Evolutionary conservation across 2,888 invertebrate species (phyloP).

Genomic region (Apodemia hepburni): DNA sequence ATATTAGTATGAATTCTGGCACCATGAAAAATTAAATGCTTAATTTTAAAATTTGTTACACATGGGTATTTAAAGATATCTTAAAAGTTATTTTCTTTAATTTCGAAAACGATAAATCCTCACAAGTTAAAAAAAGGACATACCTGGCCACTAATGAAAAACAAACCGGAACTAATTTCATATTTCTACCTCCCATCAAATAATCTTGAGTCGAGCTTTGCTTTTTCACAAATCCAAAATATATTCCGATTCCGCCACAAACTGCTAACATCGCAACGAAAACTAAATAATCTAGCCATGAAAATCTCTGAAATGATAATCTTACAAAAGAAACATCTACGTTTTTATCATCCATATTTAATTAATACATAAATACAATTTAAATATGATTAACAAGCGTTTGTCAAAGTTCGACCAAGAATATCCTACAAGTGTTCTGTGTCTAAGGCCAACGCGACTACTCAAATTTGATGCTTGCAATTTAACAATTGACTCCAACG

Average conservation of each 20-base stretch:
- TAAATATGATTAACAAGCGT: neutral
- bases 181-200: slow-evolving; percentile 89
- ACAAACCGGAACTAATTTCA: slow-evolving; percentile 89
- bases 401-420: neutral
- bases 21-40: too few species aligned
- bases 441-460: neutral
- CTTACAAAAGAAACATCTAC: slow-evolving; percentile 47
- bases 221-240: slow-evolving; percentile 87
- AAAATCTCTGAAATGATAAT: slow-evolving; percentile 64
- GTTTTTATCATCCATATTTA: slow-evolving; percentile 39
- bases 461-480: slow-evolving; percentile 35
- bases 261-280: slow-evolving; percentile 85
- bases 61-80: too few species aligned
- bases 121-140: slow-evolving; percentile 30
- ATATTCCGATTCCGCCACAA: slow-evolving; percentile 88
- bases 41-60: too few species aligned
- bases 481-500: slow-evolving; percentile 60
- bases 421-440: neutral
- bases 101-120: neutral
- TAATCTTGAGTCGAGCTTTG: slow-evolving; percentile 83
- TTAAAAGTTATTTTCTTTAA: too few species aligned
- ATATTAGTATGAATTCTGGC: too few species aligned
- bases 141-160: slow-evolving; percentile 91
- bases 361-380: slow-evolving; percentile 8
- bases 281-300: slow-evolving; percentile 82